These are phyloP conservation scores for Himalopsyche anomala DNA, from an alignment of 2,888 invertebrate genomes.

Conservation along the genomic window DNA sequence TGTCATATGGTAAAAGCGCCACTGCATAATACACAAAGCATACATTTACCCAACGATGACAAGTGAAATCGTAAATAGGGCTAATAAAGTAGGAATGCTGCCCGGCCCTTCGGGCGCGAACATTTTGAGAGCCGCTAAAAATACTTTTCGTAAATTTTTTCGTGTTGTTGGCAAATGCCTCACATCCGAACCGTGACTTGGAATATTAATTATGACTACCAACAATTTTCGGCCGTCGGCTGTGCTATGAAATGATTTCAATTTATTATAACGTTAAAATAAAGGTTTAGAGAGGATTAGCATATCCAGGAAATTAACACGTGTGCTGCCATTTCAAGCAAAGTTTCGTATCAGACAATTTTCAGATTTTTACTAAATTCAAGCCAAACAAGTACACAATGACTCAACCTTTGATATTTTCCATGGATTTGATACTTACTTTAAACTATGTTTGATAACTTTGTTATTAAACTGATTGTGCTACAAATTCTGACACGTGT, in stretches of 20 bases:
- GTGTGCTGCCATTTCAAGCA: too few species aligned
- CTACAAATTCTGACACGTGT: too few species aligned
- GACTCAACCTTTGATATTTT: too few species aligned
- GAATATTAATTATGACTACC: constrained; percentile 19
- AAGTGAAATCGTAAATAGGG: constrained; percentile 35
- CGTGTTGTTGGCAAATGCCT: not conserved
- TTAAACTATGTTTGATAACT: too few species aligned
- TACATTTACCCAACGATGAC: not conserved
- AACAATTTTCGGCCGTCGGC: not conserved
- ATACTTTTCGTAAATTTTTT: constrained; percentile 23
- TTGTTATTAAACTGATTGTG: too few species aligned
- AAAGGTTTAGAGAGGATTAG: too few species aligned
- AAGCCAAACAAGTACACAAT: too few species aligned
- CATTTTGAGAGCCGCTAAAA: constrained; percentile 32
- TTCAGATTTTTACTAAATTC: too few species aligned
- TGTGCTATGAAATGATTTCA: not conserved
- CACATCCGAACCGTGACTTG: constrained; percentile 12
- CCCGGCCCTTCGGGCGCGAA: constrained; percentile 29
- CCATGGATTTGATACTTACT: too few species aligned
- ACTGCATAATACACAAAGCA: not conserved
- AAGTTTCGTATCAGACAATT: too few species aligned
- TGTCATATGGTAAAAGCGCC: not conserved
- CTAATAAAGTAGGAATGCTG: constrained; percentile 38
- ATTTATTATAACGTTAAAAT: not conserved
- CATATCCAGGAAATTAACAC: too few species aligned